phyloP scores from a whole-genome alignment of 1,140 invertebrate species.

The Whitmania pigra region DNA sequence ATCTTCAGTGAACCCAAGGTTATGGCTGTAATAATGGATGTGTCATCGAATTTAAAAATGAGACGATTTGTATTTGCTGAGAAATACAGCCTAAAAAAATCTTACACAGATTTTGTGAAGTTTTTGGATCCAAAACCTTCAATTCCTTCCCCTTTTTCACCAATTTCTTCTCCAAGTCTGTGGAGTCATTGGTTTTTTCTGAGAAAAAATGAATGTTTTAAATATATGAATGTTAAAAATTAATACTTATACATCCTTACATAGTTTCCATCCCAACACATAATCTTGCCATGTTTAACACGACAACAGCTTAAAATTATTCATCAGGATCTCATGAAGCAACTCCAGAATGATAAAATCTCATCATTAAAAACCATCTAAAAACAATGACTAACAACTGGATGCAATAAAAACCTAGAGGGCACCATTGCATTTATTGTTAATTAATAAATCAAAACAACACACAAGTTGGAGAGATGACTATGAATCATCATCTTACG shows the following conservation, averaged over 20 bases:
- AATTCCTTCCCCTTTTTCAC: slow-evolving; percentile 77
- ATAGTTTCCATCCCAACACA: too few relatives aligned
- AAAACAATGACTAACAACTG: too few relatives aligned
- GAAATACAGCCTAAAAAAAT: not conserved
- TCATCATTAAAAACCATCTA: too few relatives aligned
- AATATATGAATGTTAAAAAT: too few relatives aligned
- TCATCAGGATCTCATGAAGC: not conserved
- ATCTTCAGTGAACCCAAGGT: slow-evolving; percentile 76
- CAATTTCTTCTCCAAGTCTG: slow-evolving; percentile 48
- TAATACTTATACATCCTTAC: too few relatives aligned
- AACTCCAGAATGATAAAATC: too few relatives aligned
- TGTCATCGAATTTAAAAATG: not conserved
- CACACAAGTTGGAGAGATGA: not conserved
- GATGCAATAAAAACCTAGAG: too few relatives aligned
- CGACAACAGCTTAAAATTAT: not conserved
- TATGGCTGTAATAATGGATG: slow-evolving; percentile 49
- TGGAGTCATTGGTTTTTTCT: slow-evolving; percentile 50
- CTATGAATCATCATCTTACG: not conserved
- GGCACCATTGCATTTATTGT: too few relatives aligned
- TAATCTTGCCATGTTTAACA: not conserved
- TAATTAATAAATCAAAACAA: too few relatives aligned
- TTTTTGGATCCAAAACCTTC: slow-evolving; percentile 77
- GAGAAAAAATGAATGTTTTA: not conserved
- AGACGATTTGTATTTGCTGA: too few relatives aligned
- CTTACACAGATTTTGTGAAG: slow-evolving; percentile 77